These are phyloP conservation scores for Pseudomyrmex dendroicus DNA, from an alignment of 1,140 invertebrate genomes.

Conservation along the genomic window DNA sequence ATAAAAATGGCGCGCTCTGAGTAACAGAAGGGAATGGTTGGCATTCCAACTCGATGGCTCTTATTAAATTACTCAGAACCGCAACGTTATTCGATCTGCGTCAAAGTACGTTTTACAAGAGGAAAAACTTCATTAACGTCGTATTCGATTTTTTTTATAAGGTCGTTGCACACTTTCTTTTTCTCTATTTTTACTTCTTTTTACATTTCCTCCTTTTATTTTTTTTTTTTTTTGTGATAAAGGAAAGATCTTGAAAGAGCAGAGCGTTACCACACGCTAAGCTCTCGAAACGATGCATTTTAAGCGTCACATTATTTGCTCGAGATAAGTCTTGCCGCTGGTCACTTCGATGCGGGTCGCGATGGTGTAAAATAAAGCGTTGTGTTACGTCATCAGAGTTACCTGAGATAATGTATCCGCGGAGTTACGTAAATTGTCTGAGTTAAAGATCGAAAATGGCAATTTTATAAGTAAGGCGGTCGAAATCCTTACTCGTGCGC, in stretches of 20 bases:
- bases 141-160: slow-evolving; percentile 8
- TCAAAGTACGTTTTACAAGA: neutral
- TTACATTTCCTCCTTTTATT: neutral
- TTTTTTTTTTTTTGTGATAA: neutral
- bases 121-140: neutral
- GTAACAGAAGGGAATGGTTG: slow-evolving; percentile 4
- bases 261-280: neutral
- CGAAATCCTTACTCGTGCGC: neutral
- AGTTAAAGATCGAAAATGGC: neutral
- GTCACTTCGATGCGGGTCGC: neutral
- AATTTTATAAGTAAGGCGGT: neutral
- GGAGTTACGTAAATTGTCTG: neutral
- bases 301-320: neutral
- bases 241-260: neutral
- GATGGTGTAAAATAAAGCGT: neutral
- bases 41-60: slow-evolving; percentile 26
- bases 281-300: neutral
- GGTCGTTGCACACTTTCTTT: neutral
- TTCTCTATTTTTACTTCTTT: neutral
- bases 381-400: too few species aligned
- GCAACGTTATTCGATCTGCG: slow-evolving; percentile 12
- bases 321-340: neutral
- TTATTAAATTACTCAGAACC: slow-evolving; percentile 9
- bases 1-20: slow-evolving; percentile 3
- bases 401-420: too few species aligned